phyloP scores from a whole-genome alignment of 2,888 invertebrate species.

The Halictus ligatus region DNA sequence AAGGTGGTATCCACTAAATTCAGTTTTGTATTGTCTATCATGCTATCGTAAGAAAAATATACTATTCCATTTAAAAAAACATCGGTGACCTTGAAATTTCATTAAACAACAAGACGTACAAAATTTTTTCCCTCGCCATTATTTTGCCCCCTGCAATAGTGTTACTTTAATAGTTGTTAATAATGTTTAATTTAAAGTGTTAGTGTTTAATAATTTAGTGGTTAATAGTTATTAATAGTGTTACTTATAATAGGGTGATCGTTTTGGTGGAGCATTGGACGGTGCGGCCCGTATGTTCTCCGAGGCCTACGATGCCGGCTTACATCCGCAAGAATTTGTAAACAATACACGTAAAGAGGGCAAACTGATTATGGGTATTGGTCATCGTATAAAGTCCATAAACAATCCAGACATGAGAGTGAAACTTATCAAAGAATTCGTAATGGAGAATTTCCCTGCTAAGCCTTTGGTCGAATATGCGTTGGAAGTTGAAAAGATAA shows the following conservation, averaged over 20 bases:
- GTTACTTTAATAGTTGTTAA: too few relatives aligned
- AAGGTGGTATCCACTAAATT: too few relatives aligned
- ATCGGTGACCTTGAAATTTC: too few relatives aligned
- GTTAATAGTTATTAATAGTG: too few relatives aligned
- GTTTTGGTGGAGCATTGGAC: conserved; percentile 99
- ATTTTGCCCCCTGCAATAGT: too few relatives aligned
- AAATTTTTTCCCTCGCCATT: too few relatives aligned
- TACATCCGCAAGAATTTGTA: conserved; percentile 99
- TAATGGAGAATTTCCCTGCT: conserved; percentile 96
- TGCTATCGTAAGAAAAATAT: too few relatives aligned
- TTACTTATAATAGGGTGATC: conserved; percentile 97
- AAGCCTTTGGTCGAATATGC: conserved; percentile 98
- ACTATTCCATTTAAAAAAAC: too few relatives aligned
- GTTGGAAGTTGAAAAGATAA: conserved; percentile 98
- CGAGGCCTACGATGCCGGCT: conserved; percentile 96
- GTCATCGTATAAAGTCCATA: conserved; percentile 95
- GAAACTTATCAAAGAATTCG: conserved; percentile 98
- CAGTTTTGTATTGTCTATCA: too few relatives aligned
- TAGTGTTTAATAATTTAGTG: too few relatives aligned
- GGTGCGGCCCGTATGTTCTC: conserved; percentile 99
- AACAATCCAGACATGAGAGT: conserved; percentile 99
- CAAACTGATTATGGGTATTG: conserved; percentile 99
- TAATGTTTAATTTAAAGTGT: too few relatives aligned
- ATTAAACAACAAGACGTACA: too few relatives aligned
- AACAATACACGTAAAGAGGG: conserved; percentile 99